Evolutionary conservation across 2,797 vertebrate genomes (phyloP).

Genomic region (Myiotriccus ornatus): DNA sequence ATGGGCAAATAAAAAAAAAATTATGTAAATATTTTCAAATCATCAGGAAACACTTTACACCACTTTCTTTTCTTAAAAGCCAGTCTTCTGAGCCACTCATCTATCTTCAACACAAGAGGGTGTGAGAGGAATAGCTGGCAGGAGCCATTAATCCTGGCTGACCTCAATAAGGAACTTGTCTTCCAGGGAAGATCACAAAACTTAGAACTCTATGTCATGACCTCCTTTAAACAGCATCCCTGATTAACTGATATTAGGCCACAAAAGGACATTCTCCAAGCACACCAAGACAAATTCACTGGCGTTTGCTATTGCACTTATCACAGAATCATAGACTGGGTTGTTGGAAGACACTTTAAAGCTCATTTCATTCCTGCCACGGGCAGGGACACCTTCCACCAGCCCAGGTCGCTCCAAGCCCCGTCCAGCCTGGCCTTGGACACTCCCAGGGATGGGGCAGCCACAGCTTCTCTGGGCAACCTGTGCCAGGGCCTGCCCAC

Average conservation of each 20-base stretch:
- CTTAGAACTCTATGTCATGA: neutral
- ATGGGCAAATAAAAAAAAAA: neutral
- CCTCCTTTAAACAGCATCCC: neutral
- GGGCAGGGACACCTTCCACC: neutral
- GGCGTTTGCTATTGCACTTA: neutral
- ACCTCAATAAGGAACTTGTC: slow-evolving; percentile 32
- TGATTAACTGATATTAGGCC: neutral
- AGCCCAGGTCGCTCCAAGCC: neutral
- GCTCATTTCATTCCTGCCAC: fast-evolving
- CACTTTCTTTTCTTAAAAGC: neutral
- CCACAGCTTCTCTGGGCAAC: neutral
- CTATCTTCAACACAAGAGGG: neutral
- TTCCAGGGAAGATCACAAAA: neutral
- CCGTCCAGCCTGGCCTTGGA: neutral
- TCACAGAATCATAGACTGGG: neutral
- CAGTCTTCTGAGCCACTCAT: neutral
- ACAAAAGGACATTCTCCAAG: neutral
- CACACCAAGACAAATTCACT: neutral
- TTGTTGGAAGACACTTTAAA: neutral
- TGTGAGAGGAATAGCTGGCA: neutral
- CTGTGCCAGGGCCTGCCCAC: neutral
- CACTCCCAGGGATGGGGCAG: neutral
- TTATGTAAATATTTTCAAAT: neutral
- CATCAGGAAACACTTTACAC: neutral
- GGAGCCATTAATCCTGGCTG: slow-evolving; percentile 1